A percentile compares a stretch with the other conserved stretches of the same genome.
Conservation (phyloP, 2,113 vertebrate species). For the Mugil cephalus region DNA sequence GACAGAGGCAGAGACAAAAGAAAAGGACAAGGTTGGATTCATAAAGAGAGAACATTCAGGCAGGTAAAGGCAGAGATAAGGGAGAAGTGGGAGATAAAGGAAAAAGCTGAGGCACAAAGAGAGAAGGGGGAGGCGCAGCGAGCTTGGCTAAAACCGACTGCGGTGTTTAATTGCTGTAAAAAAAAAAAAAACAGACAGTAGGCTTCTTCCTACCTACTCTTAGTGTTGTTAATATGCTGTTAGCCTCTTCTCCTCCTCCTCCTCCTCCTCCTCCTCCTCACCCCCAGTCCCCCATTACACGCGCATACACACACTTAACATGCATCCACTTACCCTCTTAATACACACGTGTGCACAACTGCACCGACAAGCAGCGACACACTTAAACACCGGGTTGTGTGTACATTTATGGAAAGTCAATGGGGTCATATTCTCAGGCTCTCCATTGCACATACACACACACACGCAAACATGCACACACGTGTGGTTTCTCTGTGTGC, state of each 20-base stretch:
- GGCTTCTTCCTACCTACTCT: constrained; percentile 70
- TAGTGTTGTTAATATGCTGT: constrained; percentile 70
- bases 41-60: not conserved
- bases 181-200: constrained; percentile 53
- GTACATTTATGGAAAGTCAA: constrained; percentile 23
- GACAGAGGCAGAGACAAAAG: not conserved
- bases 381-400: constrained; percentile 9
- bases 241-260: constrained; percentile 62
- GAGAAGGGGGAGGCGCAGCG: constrained; percentile 51
- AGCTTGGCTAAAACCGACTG: constrained; percentile 55
- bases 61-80: constrained; percentile 2
- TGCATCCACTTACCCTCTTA: not conserved
- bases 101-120: constrained; percentile 53
- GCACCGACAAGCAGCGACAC: not conserved
- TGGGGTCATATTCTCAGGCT: not conserved
- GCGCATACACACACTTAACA: constrained; percentile 21
- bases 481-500: not conserved
- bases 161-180: constrained; percentile 72
- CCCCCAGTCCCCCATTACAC: constrained; percentile 36
- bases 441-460: not conserved
- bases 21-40: not conserved
- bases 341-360: constrained; percentile 22
- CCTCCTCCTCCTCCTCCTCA: constrained; percentile 51
- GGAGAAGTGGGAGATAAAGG: constrained; percentile 17
- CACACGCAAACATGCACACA: not conserved